These are phyloP conservation scores for Craniophora ligustri DNA, from an alignment of 2,888 invertebrate species.

Conservation along the genomic window DNA sequence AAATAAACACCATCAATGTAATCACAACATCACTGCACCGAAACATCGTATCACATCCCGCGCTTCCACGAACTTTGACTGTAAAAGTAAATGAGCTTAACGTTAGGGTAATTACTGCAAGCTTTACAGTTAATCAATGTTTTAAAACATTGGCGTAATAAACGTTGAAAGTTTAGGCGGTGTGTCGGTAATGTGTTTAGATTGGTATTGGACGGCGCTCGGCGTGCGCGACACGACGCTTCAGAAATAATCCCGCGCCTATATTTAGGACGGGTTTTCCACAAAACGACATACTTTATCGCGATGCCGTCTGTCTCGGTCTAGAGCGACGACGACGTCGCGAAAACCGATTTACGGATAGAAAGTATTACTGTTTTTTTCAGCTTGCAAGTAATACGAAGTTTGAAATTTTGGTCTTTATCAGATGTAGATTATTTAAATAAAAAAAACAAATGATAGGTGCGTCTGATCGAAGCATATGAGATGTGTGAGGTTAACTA, in stretches of 20 bases:
- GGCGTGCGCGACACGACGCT: conserved; percentile 76
- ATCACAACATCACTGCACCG: conserved; percentile 28
- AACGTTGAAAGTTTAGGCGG: conserved; percentile 72
- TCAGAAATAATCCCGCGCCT: conserved; percentile 83
- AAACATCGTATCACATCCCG: conserved; percentile 3
- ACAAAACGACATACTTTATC: conserved; percentile 85
- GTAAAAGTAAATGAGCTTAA: conserved; percentile 63
- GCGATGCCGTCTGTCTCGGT: conserved; percentile 60
- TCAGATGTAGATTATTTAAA: not conserved
- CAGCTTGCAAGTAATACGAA: conserved; percentile 2
- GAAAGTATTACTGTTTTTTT: conserved; percentile 33
- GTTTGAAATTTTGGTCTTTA: conserved; percentile 8
- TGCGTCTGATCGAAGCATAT: not conserved
- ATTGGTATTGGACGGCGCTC: conserved; percentile 71
- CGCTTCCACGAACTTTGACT: conserved; percentile 14
- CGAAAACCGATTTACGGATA: conserved; percentile 41
- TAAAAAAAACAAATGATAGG: not conserved
- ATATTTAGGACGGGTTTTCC: conserved; percentile 85
- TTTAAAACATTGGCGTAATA: conserved; percentile 71
- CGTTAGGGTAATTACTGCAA: conserved; percentile 63
- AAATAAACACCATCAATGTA: conserved; percentile 24
- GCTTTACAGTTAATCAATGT: conserved; percentile 65
- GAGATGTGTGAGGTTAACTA: too few relatives aligned
- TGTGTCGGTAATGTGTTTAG: conserved; percentile 79
- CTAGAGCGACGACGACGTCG: conserved; percentile 52